A percentile compares a stretch with the other conserved stretches of the same genome.
Evolutionary conservation across 2,113 vertebrate genomes (phyloP).

Genomic region (Anseranas semipalmata): DNA sequence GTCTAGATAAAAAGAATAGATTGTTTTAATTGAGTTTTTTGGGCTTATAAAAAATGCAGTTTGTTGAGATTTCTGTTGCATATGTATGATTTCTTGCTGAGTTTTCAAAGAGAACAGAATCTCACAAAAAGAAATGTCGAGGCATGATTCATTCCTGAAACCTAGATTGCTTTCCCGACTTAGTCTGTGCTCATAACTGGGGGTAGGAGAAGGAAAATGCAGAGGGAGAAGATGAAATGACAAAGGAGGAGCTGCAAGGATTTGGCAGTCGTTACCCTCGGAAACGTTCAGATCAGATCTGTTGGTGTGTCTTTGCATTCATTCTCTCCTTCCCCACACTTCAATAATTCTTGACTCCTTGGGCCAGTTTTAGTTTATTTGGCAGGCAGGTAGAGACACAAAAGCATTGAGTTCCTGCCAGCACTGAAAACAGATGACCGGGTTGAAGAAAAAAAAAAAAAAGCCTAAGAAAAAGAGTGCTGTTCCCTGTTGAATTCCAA

Average conservation of each 20-base stretch:
- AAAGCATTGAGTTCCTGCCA: not conserved
- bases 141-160: conserved; percentile 42
- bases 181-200: not conserved
- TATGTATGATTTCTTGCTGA: conserved; percentile 53
- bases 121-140: not conserved
- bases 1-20: not conserved
- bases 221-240: not conserved
- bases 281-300: not conserved
- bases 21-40: not conserved
- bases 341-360: not conserved
- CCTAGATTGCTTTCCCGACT: not conserved
- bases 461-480: not conserved
- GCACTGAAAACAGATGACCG: not conserved
- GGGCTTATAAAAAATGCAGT: not conserved
- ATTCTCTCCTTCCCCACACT: not conserved
- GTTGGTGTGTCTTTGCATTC: not conserved
- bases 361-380: not conserved
- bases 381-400: conserved; percentile 20
- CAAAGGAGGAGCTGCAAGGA: not conserved
- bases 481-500: not conserved
- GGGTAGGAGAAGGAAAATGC: not conserved
- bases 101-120: conserved; percentile 7
- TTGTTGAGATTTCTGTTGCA: conserved; percentile 25
- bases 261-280: not conserved
- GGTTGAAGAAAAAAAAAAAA: not conserved